Conservation (phyloP, 2,797 vertebrate genomes). For the Sciaenops ocellatus region DNA sequence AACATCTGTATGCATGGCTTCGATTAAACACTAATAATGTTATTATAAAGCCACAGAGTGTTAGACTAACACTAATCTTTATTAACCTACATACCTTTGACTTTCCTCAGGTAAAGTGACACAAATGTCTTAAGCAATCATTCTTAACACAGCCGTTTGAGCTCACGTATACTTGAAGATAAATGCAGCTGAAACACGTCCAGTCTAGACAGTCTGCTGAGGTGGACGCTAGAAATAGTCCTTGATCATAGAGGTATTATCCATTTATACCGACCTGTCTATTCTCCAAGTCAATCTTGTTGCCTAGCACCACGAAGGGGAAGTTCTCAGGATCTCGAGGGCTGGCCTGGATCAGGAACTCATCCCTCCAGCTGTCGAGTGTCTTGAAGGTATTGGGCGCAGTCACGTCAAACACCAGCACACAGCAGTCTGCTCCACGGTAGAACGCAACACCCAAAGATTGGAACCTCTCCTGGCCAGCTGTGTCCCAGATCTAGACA, state of each 20-base stretch:
- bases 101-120: conserved; percentile 13
- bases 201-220: background rate
- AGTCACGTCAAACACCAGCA: conserved; percentile 93
- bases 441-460: conserved; percentile 95
- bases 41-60: background rate
- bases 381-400: conserved; percentile 95
- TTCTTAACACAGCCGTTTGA: conserved; percentile 4
- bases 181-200: background rate
- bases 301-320: conserved; percentile 94
- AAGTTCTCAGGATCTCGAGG: conserved; percentile 94
- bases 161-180: background rate
- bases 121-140: conserved; percentile 1
- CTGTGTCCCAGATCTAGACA: conserved; percentile 93
- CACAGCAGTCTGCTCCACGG: conserved; percentile 93
- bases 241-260: background rate
- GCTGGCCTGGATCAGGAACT: conserved; percentile 94
- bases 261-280: conserved; percentile 89
- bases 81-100: background rate
- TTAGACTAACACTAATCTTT: background rate
- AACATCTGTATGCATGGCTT: no score
- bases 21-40: background rate
- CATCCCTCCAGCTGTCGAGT: conserved; percentile 93
- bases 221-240: background rate
- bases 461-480: conserved; percentile 94
- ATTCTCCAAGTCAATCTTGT: conserved; percentile 96